Evolutionary conservation across 1,140 invertebrate genomes (phyloP), one percentile per base, ranked within the genome.

Genomic region (Drosophila lowei): DNA sequence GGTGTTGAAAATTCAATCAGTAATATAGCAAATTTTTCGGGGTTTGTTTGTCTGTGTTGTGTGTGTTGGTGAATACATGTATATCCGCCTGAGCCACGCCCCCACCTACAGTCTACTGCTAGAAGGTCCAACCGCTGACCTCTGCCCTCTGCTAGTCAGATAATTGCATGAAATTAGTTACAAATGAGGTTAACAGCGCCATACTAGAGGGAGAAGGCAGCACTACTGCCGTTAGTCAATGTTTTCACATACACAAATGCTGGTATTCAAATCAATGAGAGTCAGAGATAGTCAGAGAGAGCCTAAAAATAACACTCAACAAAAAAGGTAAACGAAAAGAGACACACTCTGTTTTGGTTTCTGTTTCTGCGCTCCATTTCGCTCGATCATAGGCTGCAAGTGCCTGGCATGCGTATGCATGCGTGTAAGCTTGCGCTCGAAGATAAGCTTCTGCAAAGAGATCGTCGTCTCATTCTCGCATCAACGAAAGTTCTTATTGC

Each of bases 1-100:
- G 62, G 49, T 16, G 38, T 52, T 61, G 65, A 75, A 79, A 72
- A 65, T 65, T 77, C 48, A 64, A 70, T 86, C 72, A 85, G 77
- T 81, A 55, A 72, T 49, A 34, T 34, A 11, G 9, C 3, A 4
- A 11, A 11, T 34, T 34, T 34, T 34, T 25, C 23, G 5, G 30
- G 30, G 9, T 11, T 3, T 34, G 30, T 34, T 2, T 34, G 30
- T 34, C 3, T 34, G 30, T 11, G 9, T 11, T 34, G 30, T 34
- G 30, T 34, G 9, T 34, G 3, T 34, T 34, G 30, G 9, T 34
- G 3, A 3, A 11, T 68, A 13, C 42, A 42, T 23, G 11, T 61
- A 43, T 50, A 34, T 34, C 9, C 30, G 30, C 30, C 30, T 34
- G 9, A 34, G 30, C 9, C 30, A 11, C 30, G 9, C 30, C 30